A percentile compares a stretch with the other conserved stretches of the same genome.
These are phyloP conservation scores for Trachops cirrhosus DNA, from an alignment of 2,797 vertebrate genomes.

Conservation along the genomic window DNA sequence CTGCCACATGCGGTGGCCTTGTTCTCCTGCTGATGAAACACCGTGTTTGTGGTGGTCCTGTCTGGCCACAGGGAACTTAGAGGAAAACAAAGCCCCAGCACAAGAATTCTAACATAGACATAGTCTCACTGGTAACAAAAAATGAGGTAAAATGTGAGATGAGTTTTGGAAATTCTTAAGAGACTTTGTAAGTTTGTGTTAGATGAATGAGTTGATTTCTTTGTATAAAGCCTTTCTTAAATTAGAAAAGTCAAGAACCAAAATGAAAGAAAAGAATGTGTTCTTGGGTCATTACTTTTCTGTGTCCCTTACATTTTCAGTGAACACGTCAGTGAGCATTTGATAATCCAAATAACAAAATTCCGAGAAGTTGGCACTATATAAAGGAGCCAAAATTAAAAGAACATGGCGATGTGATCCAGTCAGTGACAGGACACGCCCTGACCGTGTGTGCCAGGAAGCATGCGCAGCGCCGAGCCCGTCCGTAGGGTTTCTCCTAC, in stretches of 20 bases:
- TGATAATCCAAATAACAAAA: slow-evolving; percentile 20
- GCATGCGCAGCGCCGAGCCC: background rate
- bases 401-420: background rate
- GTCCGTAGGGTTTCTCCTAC: background rate
- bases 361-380: background rate
- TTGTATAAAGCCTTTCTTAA: background rate
- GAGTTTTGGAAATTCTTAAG: background rate
- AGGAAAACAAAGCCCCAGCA: slow-evolving; percentile 3
- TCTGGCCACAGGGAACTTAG: slow-evolving; percentile 32
- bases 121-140: background rate
- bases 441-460: too few species aligned
- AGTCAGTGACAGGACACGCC: background rate
- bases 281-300: background rate
- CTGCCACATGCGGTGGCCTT: slow-evolving; percentile 1
- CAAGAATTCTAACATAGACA: slow-evolving; percentile 15
- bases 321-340: background rate
- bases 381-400: slow-evolving; percentile 17
- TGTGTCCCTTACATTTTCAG: background rate
- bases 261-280: background rate
- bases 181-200: background rate
- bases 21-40: slow-evolving; percentile 50
- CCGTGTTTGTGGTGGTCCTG: slow-evolving; percentile 36
- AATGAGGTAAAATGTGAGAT: background rate
- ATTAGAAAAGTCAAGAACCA: slow-evolving; percentile 16
- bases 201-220: background rate